These are phyloP conservation scores for Motacilla tschutschensis DNA, from an alignment of 2,113 vertebrate species.

Conservation along the genomic window DNA sequence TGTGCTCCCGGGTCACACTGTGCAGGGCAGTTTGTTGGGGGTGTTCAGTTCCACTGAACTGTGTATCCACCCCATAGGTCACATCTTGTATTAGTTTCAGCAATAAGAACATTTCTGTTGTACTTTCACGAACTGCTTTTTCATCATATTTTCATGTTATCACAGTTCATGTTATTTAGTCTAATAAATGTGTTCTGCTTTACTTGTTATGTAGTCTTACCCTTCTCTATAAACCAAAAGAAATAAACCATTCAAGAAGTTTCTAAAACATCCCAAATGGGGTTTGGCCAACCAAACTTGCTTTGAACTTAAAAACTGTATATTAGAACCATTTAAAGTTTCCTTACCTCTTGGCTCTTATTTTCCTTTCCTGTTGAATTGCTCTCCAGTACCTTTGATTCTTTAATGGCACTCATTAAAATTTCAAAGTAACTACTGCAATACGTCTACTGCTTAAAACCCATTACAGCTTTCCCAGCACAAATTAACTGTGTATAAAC, in stretches of 20 bases:
- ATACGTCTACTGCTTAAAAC: conserved; percentile 14
- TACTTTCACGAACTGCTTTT: background rate
- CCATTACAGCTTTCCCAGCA: background rate
- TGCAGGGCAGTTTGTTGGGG: background rate
- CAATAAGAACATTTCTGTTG: background rate
- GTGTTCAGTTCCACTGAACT: background rate
- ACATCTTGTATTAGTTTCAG: background rate
- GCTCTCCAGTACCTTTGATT: background rate
- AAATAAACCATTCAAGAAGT: background rate
- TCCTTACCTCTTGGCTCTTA: background rate
- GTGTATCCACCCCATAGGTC: background rate
- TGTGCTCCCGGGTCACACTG: background rate
- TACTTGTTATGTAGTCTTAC: background rate
- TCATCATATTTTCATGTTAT: background rate
- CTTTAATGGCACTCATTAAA: conserved; percentile 39
- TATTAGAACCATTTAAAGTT: background rate
- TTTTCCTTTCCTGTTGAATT: conserved; percentile 15
- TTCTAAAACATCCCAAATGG: background rate
- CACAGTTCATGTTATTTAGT: background rate
- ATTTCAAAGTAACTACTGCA: conserved; percentile 39
- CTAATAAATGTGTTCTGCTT: background rate
- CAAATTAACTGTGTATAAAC: conserved; percentile 35
- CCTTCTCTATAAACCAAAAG: background rate
- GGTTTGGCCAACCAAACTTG: background rate
- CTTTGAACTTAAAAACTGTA: background rate